Conservation (phyloP, 2,888 invertebrate species). For the Drosophila nr. medialis region DNA sequence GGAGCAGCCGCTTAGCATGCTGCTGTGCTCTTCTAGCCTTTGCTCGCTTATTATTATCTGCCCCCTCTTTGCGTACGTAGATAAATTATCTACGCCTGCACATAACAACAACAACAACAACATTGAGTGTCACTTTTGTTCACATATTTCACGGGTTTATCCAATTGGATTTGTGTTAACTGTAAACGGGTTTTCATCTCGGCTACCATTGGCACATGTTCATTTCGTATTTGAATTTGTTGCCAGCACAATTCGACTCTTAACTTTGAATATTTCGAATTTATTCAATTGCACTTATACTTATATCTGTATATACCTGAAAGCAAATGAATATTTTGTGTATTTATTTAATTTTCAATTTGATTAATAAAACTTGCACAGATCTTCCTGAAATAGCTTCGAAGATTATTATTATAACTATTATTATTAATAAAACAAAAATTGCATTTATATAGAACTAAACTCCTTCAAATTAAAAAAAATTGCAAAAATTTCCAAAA, state of each 20-base stretch:
- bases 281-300: rapidly evolving
- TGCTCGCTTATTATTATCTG: slow-evolving; percentile 16
- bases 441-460: too few species aligned
- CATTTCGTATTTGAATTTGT: not conserved
- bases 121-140: slow-evolving; percentile 46
- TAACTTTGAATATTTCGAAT: not conserved
- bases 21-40: slow-evolving; percentile 64
- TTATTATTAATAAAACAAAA: not conserved
- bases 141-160: slow-evolving; percentile 43
- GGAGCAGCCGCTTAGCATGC: slow-evolving; percentile 64
- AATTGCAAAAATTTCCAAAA: too few species aligned
- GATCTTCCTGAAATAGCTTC: too few species aligned
- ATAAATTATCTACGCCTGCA: slow-evolving; percentile 46
- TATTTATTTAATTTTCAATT: not conserved
- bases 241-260: not conserved
- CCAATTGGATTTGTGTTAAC: slow-evolving; percentile 75
- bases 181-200: slow-evolving; percentile 59
- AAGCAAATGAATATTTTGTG: not conserved
- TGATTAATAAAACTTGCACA: too few species aligned
- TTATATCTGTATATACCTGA: not conserved
- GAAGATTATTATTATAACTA: too few species aligned
- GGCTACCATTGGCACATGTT: slow-evolving; percentile 53
- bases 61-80: slow-evolving; percentile 41
- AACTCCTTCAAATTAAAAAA: too few species aligned
- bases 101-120: slow-evolving; percentile 17